Base-by-base conservation (phyloP, 2,888 invertebrate genomes). In the Lasioglossum calceatum region DNA sequence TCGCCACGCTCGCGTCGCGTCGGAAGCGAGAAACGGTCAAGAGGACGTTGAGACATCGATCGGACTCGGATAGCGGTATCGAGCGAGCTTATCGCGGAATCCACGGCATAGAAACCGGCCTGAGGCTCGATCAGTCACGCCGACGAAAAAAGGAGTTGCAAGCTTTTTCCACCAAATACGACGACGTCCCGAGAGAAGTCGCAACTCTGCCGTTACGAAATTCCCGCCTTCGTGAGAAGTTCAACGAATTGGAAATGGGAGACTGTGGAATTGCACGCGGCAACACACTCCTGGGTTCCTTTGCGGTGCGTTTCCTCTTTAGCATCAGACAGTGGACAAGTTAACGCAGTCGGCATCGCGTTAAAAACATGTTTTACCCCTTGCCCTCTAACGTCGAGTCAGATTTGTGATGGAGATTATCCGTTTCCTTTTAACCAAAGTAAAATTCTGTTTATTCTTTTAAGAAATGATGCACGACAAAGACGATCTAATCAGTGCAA, bases 31-130 rank as follows among this genome's bases (percentile, higher is more conserved):
- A 74, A 77, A 77, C 81, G 67, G 75, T 64, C 39, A 76, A 79
- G 78, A 86, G 86, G 81, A 85, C 81, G 86, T 86, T 86, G 71
- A 75, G 86, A 86, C 81, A 86, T 81, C 71, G 81, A 86, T 86
- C 42, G 72, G n/a, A 36, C 67, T 61, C 64, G 50, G 80, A 80
- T 88, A 82, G 84, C 83, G 81, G 76, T 79, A 81, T 79, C 79
- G 77, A 42, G 54, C 12, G 39, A 47, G 64, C 76, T 90, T 80
- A 80, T 88, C 77, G 39, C 84, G 77, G 64, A 78, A 61, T 82
- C 71, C 81, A 47, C 82, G 73, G 77, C 80, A 77, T 70, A 87
- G 50, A 79, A 80, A 80, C 58, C 70, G 64, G 36, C 71, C 70
- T 23, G 76, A 39, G 76, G 42, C 58, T 72, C 64, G 74, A 74